A percentile compares a stretch with the other conserved stretches of the same genome.
phyloP scores from a whole-genome alignment of 2,888 invertebrate genomes.

The Heliconius charithonia region DNA sequence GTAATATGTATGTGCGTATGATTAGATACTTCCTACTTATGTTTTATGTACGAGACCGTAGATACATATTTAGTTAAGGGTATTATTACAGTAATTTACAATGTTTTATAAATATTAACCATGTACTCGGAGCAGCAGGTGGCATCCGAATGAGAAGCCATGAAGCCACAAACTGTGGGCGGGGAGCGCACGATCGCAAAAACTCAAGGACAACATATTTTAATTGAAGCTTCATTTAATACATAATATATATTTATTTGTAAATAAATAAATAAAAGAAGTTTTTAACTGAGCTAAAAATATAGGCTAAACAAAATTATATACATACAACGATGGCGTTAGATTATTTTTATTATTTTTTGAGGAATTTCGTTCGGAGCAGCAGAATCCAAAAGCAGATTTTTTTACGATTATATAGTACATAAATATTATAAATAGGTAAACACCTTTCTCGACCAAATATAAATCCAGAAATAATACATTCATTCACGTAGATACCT shows the following conservation, averaged over 20 bases:
- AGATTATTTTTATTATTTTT: too few relatives aligned
- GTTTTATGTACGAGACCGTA: constrained; percentile 14
- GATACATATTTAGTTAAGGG: constrained; percentile 27
- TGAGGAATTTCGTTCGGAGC: too few relatives aligned
- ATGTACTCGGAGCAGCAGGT: constrained; percentile 49
- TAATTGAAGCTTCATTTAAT: constrained; percentile 32
- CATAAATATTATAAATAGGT: too few relatives aligned
- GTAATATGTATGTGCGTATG: neutral
- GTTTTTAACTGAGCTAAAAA: neutral
- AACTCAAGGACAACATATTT: constrained; percentile 39
- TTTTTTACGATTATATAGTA: too few relatives aligned
- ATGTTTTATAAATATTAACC: constrained; percentile 48
- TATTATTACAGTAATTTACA: constrained; percentile 46
- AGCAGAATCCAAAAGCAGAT: too few relatives aligned
- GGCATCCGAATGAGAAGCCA: constrained; percentile 54
- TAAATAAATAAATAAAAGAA: neutral
- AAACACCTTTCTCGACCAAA: too few relatives aligned
- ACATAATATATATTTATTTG: neutral
- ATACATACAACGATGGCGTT: neutral
- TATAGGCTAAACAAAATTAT: neutral
- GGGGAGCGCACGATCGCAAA: constrained; percentile 42
- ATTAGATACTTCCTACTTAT: neutral
- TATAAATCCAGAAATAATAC: too few relatives aligned
- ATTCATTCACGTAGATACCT: too few relatives aligned
- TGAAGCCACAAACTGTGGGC: constrained; percentile 52